Base-by-base conservation (phyloP, 2,888 invertebrate genomes). In the Epinotia nisella region DNA sequence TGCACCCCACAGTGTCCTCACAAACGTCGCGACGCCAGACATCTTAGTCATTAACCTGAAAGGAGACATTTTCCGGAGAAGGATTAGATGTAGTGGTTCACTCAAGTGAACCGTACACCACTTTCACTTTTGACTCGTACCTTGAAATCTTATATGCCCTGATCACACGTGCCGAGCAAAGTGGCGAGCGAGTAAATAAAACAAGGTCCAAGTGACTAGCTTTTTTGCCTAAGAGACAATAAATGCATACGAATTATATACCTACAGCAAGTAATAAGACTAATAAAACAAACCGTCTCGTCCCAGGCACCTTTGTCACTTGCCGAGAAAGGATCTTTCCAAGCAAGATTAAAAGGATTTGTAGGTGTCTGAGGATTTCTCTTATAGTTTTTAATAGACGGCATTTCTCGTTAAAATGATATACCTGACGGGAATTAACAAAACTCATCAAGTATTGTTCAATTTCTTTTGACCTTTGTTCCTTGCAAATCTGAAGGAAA, bases 1-100 rank as follows among this genome's bases (percentile, higher is more conserved):
- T n/a, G 49, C 49, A 49, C 49, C 29, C 58, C 29, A 3, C 53
- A 53, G 19, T 15, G 24, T 41, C 66, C 41, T 66, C 56, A 17
- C 49, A 53, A 55, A 56, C 51, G 66, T 71, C 66, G 55, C 53
- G 56, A 49, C 39, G 61, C 67, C 72, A 72, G 72, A 72, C 72
- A 56, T 49, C 72, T 72, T 72, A 61, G 67, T 72, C 62, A 56
- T 59, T 24, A 13, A 29, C 53, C 65, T 55, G 39, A 35, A 53
- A 64, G 53, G 21, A 56, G 56, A n/a, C 53, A 66, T 56, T 55
- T 65, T n/a, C 55, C 39, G 35, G 11, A 24, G 56, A 24, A n/a
- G n/a, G 55, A 56, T 55, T 39, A 53, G 39, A 66, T 56, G 55
- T 66, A 24, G 21, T 39, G 45, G 61, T 61, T 21, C 15, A 1